These are phyloP conservation scores for Oryzias celebensis DNA, from an alignment of 2,113 vertebrate genomes.

Conservation along the genomic window DNA sequence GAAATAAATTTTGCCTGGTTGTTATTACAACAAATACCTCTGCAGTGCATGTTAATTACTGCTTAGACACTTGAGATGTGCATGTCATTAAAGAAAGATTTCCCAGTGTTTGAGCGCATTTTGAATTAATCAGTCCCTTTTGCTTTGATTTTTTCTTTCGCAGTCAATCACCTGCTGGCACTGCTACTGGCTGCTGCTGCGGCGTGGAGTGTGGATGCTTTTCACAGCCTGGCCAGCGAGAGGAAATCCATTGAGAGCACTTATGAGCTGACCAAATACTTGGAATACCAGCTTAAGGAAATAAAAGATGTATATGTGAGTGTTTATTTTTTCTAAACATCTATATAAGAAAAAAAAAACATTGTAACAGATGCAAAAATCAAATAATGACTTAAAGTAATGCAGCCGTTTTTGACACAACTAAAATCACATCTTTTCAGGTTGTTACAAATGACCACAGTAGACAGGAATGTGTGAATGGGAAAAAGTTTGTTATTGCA, in stretches of 20 bases:
- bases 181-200: slow-evolving; percentile 83
- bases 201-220: slow-evolving; percentile 79
- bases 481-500: too few relatives aligned
- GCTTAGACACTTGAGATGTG: slow-evolving; percentile 27
- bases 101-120: neutral
- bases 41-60: slow-evolving; percentile 21
- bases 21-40: slow-evolving; percentile 51
- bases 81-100: slow-evolving; percentile 29
- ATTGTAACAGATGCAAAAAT: neutral
- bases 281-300: slow-evolving; percentile 95
- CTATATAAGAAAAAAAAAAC: neutral
- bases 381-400: too few relatives aligned
- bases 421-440: too few relatives aligned
- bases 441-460: too few relatives aligned
- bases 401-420: too few relatives aligned
- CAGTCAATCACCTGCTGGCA: slow-evolving; percentile 73
- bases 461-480: too few relatives aligned
- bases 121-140: slow-evolving; percentile 15
- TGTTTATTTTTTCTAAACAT: slow-evolving; percentile 9
- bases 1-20: slow-evolving; percentile 31
- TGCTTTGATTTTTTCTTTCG: slow-evolving; percentile 21
- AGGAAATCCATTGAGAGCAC: slow-evolving; percentile 93
- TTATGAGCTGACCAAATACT: slow-evolving; percentile 95
- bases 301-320: slow-evolving; percentile 95
- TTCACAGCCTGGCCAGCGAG: slow-evolving; percentile 81